Base-by-base conservation (phyloP, 2,888 invertebrate species). In the Pyrocoelia pectoralis region DNA sequence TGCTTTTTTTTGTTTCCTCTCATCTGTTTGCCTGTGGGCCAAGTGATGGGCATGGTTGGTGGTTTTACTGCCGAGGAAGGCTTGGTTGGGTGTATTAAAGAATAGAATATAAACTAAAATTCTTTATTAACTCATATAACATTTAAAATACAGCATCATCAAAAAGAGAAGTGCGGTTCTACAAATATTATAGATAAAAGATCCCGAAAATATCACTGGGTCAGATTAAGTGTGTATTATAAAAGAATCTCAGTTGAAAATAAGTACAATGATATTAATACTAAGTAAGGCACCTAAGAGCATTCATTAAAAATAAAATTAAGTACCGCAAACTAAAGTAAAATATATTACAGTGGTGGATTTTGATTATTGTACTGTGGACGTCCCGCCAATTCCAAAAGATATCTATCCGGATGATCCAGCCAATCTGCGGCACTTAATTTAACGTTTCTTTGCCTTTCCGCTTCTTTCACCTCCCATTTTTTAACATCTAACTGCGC, bases 371-470 rank as follows among this genome's bases (percentile, higher is more conserved):
- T 90, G 81, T 93, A 93, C 75, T 91, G 90, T 57, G 90, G 89
- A 18, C 93, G 84, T 10, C 95, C 96, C 1, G 94, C 95, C 76
- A 96, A 83, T 80, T 95, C 94, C 66, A 97, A 83, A 52, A 97
- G 85, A 79, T 96, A 95, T 60, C 96, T 87, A 84, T 98, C 97
- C 0, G 97, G 97, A 83, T 97, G 95, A 78, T 97, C 96, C 77
- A 94, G 87, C 97, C 97, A 98, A 78, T 97, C 96, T 14, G 92
- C 89, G 0, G 95, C 89, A 12, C 91, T 93, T 63, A 96, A 80
- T 79, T 96, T 96, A 6, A 97, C 93, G 76, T 89, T 88, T 56
- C 93, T 84, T 73, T 93, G 92, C 65, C 91, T 87, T 82, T 97
- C 95, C 0, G 92, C 93, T 80, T 97, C 95, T 73, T 89, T 89